Conservation (phyloP, 2,113 vertebrate genomes). For the Alouatta palliata region DNA sequence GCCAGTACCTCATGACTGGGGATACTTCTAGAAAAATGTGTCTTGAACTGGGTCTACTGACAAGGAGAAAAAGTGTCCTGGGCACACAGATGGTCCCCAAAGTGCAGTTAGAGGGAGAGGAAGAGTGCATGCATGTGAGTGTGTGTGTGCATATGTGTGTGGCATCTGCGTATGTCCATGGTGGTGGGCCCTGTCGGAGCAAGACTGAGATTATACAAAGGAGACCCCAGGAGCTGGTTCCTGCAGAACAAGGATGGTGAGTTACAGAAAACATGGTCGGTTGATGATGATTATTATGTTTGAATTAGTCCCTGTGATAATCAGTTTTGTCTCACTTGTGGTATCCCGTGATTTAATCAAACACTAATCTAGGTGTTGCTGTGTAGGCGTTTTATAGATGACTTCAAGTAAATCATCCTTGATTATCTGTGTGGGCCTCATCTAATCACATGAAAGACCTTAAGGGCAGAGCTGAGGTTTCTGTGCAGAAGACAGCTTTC, state of each 20-base stretch:
- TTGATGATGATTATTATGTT: accelerated
- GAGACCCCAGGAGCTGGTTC: not conserved
- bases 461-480: not conserved
- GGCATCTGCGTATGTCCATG: not conserved
- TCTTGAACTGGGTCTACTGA: not conserved
- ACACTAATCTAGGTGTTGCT: accelerated
- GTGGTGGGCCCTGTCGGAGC: accelerated
- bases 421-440: no score
- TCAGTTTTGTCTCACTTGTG: not conserved
- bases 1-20: accelerated
- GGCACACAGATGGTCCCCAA: no score
- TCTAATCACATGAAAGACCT: not conserved
- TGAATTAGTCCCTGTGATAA: not conserved
- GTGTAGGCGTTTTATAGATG: accelerated
- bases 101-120: not conserved
- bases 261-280: accelerated
- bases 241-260: no score
- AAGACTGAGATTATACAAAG: not conserved
- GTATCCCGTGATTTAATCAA: accelerated
- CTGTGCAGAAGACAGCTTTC: not conserved
- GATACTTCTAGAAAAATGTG: not conserved
- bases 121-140: no score
- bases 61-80: accelerated
- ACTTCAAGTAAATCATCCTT: not conserved
- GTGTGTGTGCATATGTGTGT: not conserved